Evolutionary conservation across 2,888 invertebrate genomes (phyloP), one percentile per base, ranked within the genome.

Genomic region (Aleiodes alternator): DNA sequence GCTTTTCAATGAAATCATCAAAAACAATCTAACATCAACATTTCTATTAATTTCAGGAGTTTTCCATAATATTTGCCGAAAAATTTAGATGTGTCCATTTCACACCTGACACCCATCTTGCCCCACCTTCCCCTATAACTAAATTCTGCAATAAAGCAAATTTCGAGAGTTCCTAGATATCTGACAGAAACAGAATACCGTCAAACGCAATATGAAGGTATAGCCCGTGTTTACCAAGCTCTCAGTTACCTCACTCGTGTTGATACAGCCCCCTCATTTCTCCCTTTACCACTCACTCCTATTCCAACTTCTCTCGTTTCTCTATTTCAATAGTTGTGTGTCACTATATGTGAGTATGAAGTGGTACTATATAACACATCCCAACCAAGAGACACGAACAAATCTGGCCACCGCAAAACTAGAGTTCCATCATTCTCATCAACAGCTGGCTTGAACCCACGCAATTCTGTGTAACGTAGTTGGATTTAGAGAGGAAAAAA

Each of bases 241-340:
- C 80, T 81, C 80, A 77, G 81, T 78, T 76, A 79, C 77, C 55
- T 79, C 75, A 79, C 81, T 81, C 74, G 66, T 81, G 81, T 79
- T 79, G 75, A 71, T 78, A 76, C 78, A 76, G 70, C 74, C 72
- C 74, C 72, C 78, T 59, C 43, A 76, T 48, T 11, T 8, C 66
- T 8, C 66, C 16, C 55, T 51, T 57, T 23, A 23, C 16, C 66
- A 16, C 23, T 23, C 29, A 51, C 51, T 51, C 5, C 12, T 11
- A 29, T 23, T 51, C 53, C 51, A 68, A 68, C 31, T 59, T 70
- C 71, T 59, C 55, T 61, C 64, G 14, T 38, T 55, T 73, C 69
- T 51, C 56, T 51, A 53, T 68, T 50, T 5, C 12, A 31, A 12
- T 31, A 51, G 29, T 68, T 23, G 29, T 68, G 64, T 16, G 16